Evolutionary conservation across 2,888 invertebrate genomes (phyloP), one percentile per base, ranked within the genome.

Genomic region (Drosophila suboccidentalis): DNA sequence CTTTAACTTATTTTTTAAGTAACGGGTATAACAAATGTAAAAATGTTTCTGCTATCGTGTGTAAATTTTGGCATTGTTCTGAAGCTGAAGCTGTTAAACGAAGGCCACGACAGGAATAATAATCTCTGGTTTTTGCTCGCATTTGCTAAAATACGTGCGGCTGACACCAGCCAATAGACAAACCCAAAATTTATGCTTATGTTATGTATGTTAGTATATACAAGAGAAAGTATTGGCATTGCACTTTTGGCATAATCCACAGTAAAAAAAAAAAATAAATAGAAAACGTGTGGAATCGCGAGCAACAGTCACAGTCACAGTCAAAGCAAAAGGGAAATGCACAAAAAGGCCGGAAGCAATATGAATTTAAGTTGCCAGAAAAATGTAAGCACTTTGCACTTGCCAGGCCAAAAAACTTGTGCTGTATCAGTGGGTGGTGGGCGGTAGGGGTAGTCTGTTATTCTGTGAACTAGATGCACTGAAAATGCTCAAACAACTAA

Each of bases 361-460:
- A 82, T 89, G 90, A 87, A 90, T 90, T 90, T 90, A 83, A 83
- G 72, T 67, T 90, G 90, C 86, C 91, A 90, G 80, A 88, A 80
- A 85, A 87, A 82, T 83, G 78, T 82, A 87, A 90, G 88, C 87
- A 85, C 82, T 91, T 86, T 85, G 79, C 79, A 80, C 82, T 87
- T 83, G 78, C 87, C 83, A 75, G 55, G 34, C 29, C 29, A 66
- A 19, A 77, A 66, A 19, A 77, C 39, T 26, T 29, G 3, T 22
- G n/a, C 26, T 44, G 22, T 44, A 6, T 13, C 26, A 44, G 22
- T n/a, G 22, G 44, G 44, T 1, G n/a, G 13, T 0, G 11, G 34
- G 5, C 6, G 26, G 26, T 26, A 6, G 22, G 4, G 0, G 10
- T 11, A 8, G 41, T 8, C 22, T 44, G 13, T 44, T 13, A 13